Percentiles rank a stretch among this genome's conserved stretches.
phyloP scores from a whole-genome alignment of 2,113 vertebrate genomes.

The Carassius gibelio region DNA sequence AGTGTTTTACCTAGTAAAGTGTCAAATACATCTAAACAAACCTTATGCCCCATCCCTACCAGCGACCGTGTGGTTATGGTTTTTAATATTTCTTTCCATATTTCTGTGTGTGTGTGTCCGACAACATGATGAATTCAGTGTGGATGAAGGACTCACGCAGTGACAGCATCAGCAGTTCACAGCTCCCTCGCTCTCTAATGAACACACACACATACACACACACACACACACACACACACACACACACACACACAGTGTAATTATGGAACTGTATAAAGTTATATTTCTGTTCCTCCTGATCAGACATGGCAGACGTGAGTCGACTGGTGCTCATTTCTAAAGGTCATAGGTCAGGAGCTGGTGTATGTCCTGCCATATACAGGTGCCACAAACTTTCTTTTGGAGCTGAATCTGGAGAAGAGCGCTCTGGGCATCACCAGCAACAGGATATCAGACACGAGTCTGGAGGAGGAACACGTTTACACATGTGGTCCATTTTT shows the following conservation, averaged over 20 bases:
- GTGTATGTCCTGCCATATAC: conserved; percentile 91
- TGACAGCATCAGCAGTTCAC: conserved; percentile 81
- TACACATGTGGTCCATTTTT: background rate
- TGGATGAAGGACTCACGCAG: conserved; percentile 87
- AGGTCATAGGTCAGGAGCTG: conserved; percentile 93
- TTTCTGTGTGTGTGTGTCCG: conserved; percentile 30
- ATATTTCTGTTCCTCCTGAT: background rate
- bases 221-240: too few species aligned
- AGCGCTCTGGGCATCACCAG: conserved; percentile 87
- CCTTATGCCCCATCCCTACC: background rate
- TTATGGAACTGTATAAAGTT: background rate
- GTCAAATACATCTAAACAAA: background rate
- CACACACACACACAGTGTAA: conserved; percentile 42
- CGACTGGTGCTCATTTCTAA: conserved; percentile 78
- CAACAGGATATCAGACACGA: conserved; percentile 94
- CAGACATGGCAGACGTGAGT: conserved; percentile 67
- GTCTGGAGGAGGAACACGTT: conserved; percentile 86
- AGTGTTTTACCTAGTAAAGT: background rate
- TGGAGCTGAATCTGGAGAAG: conserved; percentile 86
- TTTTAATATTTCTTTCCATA: conserved; percentile 18
- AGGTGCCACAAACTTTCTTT: conserved; percentile 79
- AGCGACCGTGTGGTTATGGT: background rate
- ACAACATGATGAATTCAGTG: conserved; percentile 71
- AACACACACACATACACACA: background rate
- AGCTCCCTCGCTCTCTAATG: conserved; percentile 4